phyloP scores from a whole-genome alignment of 2,797 vertebrate species.

The Aldrovandia affinis region DNA sequence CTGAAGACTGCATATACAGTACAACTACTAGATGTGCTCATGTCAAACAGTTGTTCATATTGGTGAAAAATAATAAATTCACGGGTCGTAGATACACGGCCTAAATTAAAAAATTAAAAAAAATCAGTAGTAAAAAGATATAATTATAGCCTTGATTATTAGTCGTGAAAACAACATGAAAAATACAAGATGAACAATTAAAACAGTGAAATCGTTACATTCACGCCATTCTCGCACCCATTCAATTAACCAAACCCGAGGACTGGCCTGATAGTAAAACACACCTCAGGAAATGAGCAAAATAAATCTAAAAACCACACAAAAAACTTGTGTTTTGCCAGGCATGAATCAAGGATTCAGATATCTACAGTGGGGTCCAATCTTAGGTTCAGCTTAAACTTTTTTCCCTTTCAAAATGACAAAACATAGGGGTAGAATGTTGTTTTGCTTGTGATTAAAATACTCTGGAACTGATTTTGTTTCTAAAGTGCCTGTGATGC shows the following conservation, averaged over 20 bases:
- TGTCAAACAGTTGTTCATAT: neutral
- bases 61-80: slow-evolving; percentile 17
- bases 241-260: slow-evolving; percentile 65
- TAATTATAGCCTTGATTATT: slow-evolving; percentile 10
- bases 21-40: slow-evolving; percentile 5
- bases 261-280: slow-evolving; percentile 61
- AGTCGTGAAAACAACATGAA: slow-evolving; percentile 4
- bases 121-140: slow-evolving; percentile 38
- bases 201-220: slow-evolving; percentile 28
- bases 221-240: slow-evolving; percentile 57
- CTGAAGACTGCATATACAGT: neutral
- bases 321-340: neutral
- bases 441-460: neutral
- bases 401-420: neutral
- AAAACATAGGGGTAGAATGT: neutral
- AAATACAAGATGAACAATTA: neutral
- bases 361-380: neutral
- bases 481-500: neutral
- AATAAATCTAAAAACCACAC: slow-evolving; percentile 44
- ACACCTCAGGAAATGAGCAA: slow-evolving; percentile 53
- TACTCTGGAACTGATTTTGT: neutral
- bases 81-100: slow-evolving; percentile 40
- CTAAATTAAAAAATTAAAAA: slow-evolving; percentile 43
- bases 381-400: neutral
- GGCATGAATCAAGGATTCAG: neutral